Base-by-base conservation (phyloP, 2,888 invertebrate genomes). In the Himalopsyche kuldschensis region DNA sequence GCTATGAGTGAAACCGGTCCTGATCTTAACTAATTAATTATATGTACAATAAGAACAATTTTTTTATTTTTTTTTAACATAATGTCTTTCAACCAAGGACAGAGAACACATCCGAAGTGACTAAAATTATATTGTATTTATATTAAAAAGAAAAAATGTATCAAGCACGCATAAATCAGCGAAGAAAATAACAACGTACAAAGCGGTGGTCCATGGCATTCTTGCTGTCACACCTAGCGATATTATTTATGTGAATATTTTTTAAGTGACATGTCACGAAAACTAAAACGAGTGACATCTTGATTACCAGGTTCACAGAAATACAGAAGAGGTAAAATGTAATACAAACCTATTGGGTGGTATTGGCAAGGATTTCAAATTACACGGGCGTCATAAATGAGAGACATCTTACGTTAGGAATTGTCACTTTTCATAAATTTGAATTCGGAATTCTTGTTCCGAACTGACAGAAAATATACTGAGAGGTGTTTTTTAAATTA, bases 301-400 rank as follows among this genome's bases (percentile, higher is more conserved):
- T 79, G 81, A 85, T 84, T 84, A 83, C 80, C 35, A 79, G 83
- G 79, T 47, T 47, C 35, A n/a, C 75, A 78, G 69, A 79, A 78
- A 81, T 86, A 83, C 86, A 84, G 85, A 84, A 81, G 86, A 79
- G 86, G 79, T 31, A 75, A 78, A 76, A 78, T 78, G 41, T 89
- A 89, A 89, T 88, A 89, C 88, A 87, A 87, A 87, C 88, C 69
- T 32, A 55, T 79, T 82, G 82, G 82, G 82, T 82, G 75, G 82
- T 46, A 82, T 82, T 78, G 78, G 78, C 78, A 69, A 79, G 32
- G 55, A 75, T 80, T 75, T 80, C 80, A 41, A 75, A 80, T 80
- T 75, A 75, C 30, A 80, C 69, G 80, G 80, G 80, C 80, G 69
- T 80, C 80, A 55, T 55, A 55, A 55, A 55, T 41, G 55, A 20